Evolutionary conservation across 2,113 vertebrate genomes (phyloP), one percentile per base, ranked within the genome.

Genomic region (Calypte anna): DNA sequence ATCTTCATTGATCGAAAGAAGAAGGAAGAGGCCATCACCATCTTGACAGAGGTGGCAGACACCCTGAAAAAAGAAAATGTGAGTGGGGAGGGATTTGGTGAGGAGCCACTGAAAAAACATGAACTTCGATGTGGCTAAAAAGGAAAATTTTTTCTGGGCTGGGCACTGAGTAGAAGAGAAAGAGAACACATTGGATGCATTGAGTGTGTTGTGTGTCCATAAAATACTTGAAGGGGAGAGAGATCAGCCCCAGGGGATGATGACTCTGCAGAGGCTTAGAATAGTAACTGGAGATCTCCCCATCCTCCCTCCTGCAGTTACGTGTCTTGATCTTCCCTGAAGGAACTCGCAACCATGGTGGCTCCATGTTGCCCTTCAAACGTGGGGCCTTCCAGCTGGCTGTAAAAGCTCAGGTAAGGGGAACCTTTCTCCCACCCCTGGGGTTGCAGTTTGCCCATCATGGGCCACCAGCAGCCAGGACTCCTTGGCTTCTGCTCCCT

Each of bases 351-450:
- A 98, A 98, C 80, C 97, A 92, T 46, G 89, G 93, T 5, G 97
- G 97, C 44, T 97, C 97, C 92, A 96, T 98, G 96, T 82, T 98
- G 92, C 98, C 98, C 54, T 98, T 98, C 95, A 98, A 98, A 95
- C 96, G 96, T 7, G 98, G 98, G 8, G 97, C 97, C 58, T 98
- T 98, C 95, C 98, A 98, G 50, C 96, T 98, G 46, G 98, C 98
- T 27, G 98, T 98, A 33, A 98, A 97, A 94, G 98, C 98, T 82
- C 98, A 98, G 97, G 98, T 98, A 72, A 98, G 93, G 59, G 14
- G 5, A 16, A 40, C 36, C 51, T 83, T 64, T n/a, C 72, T 85
- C 48, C 64, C 59, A 6, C 14, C 38, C 57, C 27, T 16, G 38
- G 38, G 27, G 48, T 20, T 22, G 24, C 0, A 0, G 5, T 77